Conservation (phyloP, 1,140 invertebrate species). For the Drosophila kikkawai region DNA sequence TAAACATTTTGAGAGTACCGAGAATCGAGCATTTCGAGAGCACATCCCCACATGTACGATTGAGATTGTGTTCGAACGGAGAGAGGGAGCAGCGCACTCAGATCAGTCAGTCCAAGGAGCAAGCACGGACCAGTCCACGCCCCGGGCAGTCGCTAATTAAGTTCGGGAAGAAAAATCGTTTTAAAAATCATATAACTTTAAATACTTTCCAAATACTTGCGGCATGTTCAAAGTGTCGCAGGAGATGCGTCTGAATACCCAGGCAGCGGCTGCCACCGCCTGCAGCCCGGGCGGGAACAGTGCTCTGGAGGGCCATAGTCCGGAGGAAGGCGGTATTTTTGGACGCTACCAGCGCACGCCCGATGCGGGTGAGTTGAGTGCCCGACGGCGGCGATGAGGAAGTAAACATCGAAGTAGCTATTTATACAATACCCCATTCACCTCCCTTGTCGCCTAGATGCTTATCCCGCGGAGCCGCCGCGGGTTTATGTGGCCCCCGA, state of each 20-base stretch:
- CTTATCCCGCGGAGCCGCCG: conserved; percentile 71
- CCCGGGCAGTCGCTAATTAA: conserved; percentile 34
- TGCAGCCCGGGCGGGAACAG: conserved; percentile 26
- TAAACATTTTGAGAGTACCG: conserved; percentile 47
- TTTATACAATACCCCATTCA: conserved; percentile 40
- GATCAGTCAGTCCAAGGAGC: conserved; percentile 62
- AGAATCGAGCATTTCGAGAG: conserved; percentile 49
- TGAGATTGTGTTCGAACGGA: conserved; percentile 17
- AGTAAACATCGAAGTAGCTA: conserved; percentile 60
- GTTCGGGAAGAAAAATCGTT: conserved; percentile 45
- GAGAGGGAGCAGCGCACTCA: conserved; percentile 27
- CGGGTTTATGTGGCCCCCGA: conserved; percentile 77
- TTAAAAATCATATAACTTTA: conserved; percentile 34
- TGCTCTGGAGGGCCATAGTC: conserved; percentile 43
- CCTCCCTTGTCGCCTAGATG: conserved; percentile 49
- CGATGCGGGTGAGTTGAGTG: conserved; percentile 76
- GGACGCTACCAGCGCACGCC: conserved; percentile 82
- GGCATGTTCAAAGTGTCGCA: conserved; percentile 83
- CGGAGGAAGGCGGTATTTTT: conserved; percentile 74
- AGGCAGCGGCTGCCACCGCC: conserved; percentile 16
- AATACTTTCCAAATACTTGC: conserved; percentile 17
- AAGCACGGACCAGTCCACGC: conserved; percentile 37
- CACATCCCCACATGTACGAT: conserved; percentile 13
- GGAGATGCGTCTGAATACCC: conserved; percentile 79
- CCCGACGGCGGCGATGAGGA: conserved; percentile 38